Conservation (phyloP, 1,140 invertebrate species). For the Leguminivora glycinivorella region DNA sequence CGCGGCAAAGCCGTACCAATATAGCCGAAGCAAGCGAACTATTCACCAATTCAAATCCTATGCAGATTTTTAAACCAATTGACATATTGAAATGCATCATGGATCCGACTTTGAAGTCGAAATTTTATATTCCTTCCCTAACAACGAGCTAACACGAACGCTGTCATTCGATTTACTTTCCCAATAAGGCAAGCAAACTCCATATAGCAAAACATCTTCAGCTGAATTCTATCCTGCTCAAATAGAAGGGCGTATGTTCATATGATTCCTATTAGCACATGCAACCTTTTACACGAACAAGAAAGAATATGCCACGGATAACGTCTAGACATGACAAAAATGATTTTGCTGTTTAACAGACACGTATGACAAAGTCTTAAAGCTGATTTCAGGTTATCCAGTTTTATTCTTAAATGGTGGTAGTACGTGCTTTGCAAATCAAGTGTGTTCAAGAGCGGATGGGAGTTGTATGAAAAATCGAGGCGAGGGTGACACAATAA, state of each 20-base stretch:
- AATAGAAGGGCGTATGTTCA: background rate
- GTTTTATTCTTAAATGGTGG: conserved; percentile 40
- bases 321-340: conserved; percentile 39
- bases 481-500: conserved; percentile 68
- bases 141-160: conserved; percentile 57
- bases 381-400: conserved; percentile 43
- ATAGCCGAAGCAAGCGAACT: background rate
- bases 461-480: conserved; percentile 75
- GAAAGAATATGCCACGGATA: conserved; percentile 32
- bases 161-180: conserved; percentile 62
- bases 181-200: conserved; percentile 60
- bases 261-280: background rate
- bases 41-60: conserved; percentile 25
- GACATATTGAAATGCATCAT: conserved; percentile 49
- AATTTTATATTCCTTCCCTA: conserved; percentile 49
- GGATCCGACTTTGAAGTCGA: conserved; percentile 48
- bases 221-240: conserved; percentile 6
- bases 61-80: conserved; percentile 54
- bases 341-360: conserved; percentile 32
- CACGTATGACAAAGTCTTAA: conserved; percentile 40
- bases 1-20: background rate
- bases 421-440: conserved; percentile 72
- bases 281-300: background rate
- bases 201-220: conserved; percentile 60
- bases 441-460: conserved; percentile 71